Conservation (phyloP, 2,888 invertebrate genomes). For the Volucella inanis region DNA sequence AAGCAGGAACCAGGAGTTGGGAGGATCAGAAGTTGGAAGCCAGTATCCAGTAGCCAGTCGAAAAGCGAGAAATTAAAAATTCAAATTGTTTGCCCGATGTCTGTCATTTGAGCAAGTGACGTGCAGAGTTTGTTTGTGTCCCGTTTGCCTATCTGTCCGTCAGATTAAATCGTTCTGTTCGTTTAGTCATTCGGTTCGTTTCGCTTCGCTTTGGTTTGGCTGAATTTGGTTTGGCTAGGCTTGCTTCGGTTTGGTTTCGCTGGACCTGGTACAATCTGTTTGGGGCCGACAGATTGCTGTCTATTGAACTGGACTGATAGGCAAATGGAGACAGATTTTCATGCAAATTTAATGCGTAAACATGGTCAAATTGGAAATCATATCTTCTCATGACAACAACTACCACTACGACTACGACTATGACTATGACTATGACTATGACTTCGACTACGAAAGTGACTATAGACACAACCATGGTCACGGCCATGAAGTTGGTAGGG, state of each 20-base stretch:
- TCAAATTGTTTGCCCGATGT: conserved; percentile 73
- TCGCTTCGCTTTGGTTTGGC: background rate
- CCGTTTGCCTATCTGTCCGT: conserved; percentile 44
- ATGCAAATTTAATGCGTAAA: conserved; percentile 83
- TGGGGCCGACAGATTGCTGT: conserved; percentile 72
- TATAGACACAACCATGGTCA: too few relatives aligned
- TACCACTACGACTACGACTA: background rate
- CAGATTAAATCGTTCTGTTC: background rate
- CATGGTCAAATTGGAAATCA: conserved; percentile 83
- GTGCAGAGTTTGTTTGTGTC: conserved; percentile 51
- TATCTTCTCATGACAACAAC: conserved; percentile 76
- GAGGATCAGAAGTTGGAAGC: background rate
- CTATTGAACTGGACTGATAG: conserved; percentile 76
- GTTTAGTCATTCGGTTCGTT: background rate
- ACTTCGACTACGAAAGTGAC: background rate
- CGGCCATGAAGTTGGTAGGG: too few relatives aligned
- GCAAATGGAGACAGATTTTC: conserved; percentile 83
- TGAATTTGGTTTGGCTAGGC: conserved; percentile 8
- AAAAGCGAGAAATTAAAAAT: conserved; percentile 72
- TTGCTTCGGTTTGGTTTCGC: background rate
- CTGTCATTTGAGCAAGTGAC: conserved; percentile 66
- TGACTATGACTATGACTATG: conserved; percentile 1
- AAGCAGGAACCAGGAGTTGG: background rate
- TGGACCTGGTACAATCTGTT: conserved; percentile 59
- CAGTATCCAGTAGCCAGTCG: conserved; percentile 24